A percentile compares a stretch with the other conserved stretches of the same genome.
Evolutionary conservation across 2,888 invertebrate species (phyloP).

Genomic region (Drosophila rubida): DNA sequence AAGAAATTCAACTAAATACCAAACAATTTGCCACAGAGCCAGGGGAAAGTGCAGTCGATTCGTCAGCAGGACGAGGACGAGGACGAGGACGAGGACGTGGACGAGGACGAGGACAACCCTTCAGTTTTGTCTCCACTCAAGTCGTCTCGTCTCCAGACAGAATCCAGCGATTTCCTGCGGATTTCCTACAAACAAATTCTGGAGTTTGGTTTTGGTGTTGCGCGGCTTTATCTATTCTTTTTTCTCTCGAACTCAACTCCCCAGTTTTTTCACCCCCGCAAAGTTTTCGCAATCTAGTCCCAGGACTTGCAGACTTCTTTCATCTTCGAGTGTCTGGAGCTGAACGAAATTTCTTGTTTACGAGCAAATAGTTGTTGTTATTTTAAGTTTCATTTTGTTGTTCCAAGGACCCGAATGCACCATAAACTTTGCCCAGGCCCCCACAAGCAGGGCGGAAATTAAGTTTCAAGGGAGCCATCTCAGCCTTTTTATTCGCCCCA

Average conservation of each 20-base stretch:
- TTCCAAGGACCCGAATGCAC: slow-evolving; percentile 68
- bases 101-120: slow-evolving; percentile 61
- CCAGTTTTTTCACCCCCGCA: too few species aligned
- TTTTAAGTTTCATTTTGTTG: slow-evolving; percentile 81
- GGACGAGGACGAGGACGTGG: too few species aligned
- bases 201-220: slow-evolving; percentile 64
- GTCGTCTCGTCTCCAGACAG: slow-evolving; percentile 39
- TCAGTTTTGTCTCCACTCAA: slow-evolving; percentile 39
- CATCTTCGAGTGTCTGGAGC: slow-evolving; percentile 70
- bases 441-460: slow-evolving; percentile 69
- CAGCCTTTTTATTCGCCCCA: slow-evolving; percentile 22
- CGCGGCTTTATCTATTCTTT: slow-evolving; percentile 29
- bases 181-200: slow-evolving; percentile 78
- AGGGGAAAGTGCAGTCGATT: slow-evolving; percentile 50
- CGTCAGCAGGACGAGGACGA: slow-evolving; percentile 47
- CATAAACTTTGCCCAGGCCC: slow-evolving; percentile 61
- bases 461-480: slow-evolving; percentile 64
- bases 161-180: slow-evolving; percentile 80
- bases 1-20: slow-evolving; percentile 65
- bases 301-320: slow-evolving; percentile 57
- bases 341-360: slow-evolving; percentile 81
- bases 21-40: slow-evolving; percentile 49
- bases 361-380: slow-evolving; percentile 80
- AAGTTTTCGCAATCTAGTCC: slow-evolving; percentile 50
- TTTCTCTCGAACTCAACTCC: too few species aligned